A percentile compares a stretch with the other conserved stretches of the same genome.
Evolutionary conservation across 92 coral and sea anemone species (phyloP).

Genomic region (Epizoanthus stellaris): DNA sequence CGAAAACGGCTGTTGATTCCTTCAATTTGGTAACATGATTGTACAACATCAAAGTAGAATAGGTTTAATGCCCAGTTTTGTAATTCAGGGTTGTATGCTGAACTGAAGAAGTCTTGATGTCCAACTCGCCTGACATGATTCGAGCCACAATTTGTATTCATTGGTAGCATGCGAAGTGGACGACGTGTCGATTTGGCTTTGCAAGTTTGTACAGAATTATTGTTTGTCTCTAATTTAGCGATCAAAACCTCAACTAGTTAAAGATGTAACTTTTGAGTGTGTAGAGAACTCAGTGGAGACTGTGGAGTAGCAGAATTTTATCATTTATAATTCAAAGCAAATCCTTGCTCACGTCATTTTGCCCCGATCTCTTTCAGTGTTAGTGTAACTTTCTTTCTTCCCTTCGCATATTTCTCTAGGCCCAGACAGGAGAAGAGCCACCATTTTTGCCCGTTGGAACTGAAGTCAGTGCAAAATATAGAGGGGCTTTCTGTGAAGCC

Average conservation of each 20-base stretch:
- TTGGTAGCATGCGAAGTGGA: slow-evolving; percentile 21
- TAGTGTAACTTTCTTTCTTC: slow-evolving; percentile 71
- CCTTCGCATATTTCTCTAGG: slow-evolving; percentile 66
- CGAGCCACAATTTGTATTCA: slow-evolving; percentile 21
- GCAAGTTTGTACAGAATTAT: background rate
- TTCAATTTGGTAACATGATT: background rate
- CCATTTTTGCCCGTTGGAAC: slow-evolving; percentile 97
- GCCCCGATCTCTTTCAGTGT: slow-evolving; percentile 41
- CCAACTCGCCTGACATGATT: slow-evolving; percentile 15
- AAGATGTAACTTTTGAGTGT: slow-evolving; percentile 29
- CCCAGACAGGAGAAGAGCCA: slow-evolving; percentile 97
- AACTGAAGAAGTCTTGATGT: slow-evolving; percentile 1
- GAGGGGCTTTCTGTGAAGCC: slow-evolving; percentile 99
- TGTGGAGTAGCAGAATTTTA: slow-evolving; percentile 37
- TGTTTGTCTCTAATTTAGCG: slow-evolving; percentile 2
- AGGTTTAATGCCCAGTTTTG: background rate
- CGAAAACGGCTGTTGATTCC: slow-evolving; percentile 12
- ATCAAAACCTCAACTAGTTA: slow-evolving; percentile 22
- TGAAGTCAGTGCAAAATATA: slow-evolving; percentile 98
- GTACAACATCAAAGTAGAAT: background rate
- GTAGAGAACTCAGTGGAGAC: slow-evolving; percentile 51
- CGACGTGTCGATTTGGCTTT: slow-evolving; percentile 6
- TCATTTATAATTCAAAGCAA: slow-evolving; percentile 95
- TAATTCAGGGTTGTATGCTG: slow-evolving; percentile 13
- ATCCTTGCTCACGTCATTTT: slow-evolving; percentile 89